Conservation (phyloP, 2,797 vertebrate genomes). For the Phrynocephalus guinanensis region DNA sequence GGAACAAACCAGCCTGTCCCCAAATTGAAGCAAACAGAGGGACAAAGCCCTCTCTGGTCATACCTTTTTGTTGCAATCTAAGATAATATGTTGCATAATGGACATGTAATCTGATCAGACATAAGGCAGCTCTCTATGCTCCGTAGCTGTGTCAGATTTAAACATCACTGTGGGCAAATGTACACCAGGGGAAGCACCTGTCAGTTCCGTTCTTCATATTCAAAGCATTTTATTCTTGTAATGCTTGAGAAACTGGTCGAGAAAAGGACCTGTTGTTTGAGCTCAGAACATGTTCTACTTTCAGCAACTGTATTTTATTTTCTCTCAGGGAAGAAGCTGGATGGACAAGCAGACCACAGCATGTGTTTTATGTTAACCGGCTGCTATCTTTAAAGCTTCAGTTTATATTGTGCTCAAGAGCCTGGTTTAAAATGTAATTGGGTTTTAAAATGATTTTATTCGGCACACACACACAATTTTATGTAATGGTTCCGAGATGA, state of each 20-base stretch:
- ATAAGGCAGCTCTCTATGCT: background rate
- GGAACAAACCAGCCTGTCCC: too few relatives aligned
- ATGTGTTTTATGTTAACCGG: background rate
- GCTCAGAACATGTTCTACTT: background rate
- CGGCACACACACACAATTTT: background rate
- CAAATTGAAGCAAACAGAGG: too few relatives aligned
- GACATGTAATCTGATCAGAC: background rate
- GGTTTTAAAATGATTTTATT: background rate
- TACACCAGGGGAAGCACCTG: too few relatives aligned
- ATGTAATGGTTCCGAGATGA: background rate
- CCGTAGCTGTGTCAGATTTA: background rate
- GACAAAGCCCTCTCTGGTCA: too few relatives aligned
- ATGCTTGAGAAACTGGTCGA: too few relatives aligned
- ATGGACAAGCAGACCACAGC: background rate
- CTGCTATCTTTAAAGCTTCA: background rate
- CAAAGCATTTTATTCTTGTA: too few relatives aligned
- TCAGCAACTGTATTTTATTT: background rate
- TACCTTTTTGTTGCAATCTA: too few relatives aligned
- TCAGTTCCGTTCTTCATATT: too few relatives aligned
- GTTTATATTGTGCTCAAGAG: background rate
- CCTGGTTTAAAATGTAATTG: background rate
- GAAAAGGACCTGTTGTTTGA: too few relatives aligned
- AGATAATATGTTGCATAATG: too few relatives aligned
- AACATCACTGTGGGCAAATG: background rate
- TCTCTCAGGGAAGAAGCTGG: background rate